phyloP scores from a whole-genome alignment of 2,888 invertebrate species.

The Calliphora vomitoria region DNA sequence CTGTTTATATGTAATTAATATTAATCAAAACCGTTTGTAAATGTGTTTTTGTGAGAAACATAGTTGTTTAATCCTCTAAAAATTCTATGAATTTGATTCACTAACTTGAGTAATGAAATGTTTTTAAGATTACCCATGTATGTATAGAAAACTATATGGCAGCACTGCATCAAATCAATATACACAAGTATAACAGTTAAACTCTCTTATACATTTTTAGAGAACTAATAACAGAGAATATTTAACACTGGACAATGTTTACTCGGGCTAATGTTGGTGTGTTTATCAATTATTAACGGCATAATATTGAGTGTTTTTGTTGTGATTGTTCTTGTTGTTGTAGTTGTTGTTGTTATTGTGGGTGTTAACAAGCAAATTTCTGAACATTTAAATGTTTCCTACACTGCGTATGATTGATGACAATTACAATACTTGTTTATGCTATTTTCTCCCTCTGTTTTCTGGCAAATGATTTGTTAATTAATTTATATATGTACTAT shows the following conservation, averaged over 20 bases:
- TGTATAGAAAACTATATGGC: too few relatives aligned
- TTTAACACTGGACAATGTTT: not conserved
- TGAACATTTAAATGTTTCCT: not conserved
- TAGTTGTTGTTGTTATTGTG: not conserved
- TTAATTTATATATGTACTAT: conserved; percentile 16
- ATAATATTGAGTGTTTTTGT: not conserved
- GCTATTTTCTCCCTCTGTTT: not conserved
- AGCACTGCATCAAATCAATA: too few relatives aligned
- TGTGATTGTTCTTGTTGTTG: not conserved
- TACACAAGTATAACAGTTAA: conserved; percentile 18
- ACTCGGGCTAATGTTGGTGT: not conserved
- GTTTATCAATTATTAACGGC: not conserved
- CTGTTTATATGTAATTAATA: conserved; percentile 11
- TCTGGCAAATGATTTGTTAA: not conserved
- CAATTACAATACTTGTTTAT: not conserved
- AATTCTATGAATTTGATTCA: too few relatives aligned
- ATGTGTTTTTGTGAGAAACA: not conserved
- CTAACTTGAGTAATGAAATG: too few relatives aligned
- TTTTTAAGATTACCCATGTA: too few relatives aligned
- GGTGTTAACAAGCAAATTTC: not conserved
- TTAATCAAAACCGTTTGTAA: not conserved
- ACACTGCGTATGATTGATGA: conserved; percentile 45
- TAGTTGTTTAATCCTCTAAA: too few relatives aligned
- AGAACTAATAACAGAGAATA: not conserved
- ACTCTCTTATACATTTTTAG: conserved; percentile 16